Percentiles rank a stretch among this genome's conserved stretches.
Conservation (phyloP, 2,797 vertebrate genomes). For the Anguilla marmorata region DNA sequence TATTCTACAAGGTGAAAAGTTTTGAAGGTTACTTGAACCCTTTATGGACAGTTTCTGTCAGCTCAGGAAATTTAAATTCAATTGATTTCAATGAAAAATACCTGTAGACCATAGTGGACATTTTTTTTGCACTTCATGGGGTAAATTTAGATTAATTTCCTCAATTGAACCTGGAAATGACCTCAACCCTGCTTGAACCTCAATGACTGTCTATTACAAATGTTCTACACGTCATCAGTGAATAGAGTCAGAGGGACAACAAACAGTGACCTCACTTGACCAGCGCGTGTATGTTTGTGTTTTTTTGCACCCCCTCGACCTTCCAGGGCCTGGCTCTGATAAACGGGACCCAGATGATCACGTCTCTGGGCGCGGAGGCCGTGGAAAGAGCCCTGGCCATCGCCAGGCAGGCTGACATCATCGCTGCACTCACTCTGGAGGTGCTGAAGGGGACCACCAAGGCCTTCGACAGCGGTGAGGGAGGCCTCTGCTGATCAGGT, state of each 20-base stretch:
- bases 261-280: background rate
- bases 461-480: constrained; percentile 93
- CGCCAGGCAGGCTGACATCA: constrained; percentile 89
- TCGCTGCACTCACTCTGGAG: constrained; percentile 94
- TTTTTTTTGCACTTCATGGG: background rate
- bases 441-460: constrained; percentile 96
- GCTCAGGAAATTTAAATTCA: too few relatives aligned
- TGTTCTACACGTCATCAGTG: background rate
- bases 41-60: background rate
- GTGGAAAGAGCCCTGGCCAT: constrained; percentile 90
- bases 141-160: background rate
- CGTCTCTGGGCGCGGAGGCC: constrained; percentile 92
- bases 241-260: background rate
- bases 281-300: background rate
- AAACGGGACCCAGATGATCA: constrained; percentile 99
- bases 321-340: constrained; percentile 91
- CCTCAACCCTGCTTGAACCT: background rate
- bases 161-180: background rate
- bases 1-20: background rate
- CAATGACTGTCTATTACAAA: background rate
- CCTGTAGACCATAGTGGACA: background rate
- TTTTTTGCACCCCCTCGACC: constrained; percentile 1
- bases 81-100: background rate
- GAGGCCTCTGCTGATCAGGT: background rate
- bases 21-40: background rate